These are phyloP conservation scores for Apantesis nais DNA, from an alignment of 2,888 invertebrate species.

Conservation along the genomic window DNA sequence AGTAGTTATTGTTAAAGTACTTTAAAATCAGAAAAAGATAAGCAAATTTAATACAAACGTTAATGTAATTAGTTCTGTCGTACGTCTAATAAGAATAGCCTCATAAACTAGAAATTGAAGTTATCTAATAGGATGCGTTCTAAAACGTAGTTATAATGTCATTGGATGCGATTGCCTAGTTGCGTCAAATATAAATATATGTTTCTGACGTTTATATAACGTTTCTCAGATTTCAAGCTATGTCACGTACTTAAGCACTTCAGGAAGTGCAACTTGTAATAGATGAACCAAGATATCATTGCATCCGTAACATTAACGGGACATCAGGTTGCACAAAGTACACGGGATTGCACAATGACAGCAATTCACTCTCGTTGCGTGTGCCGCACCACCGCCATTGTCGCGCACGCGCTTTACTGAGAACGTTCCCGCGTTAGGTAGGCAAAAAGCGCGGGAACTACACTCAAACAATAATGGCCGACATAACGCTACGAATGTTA, in stretches of 20 bases:
- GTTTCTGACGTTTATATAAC: constrained; percentile 35
- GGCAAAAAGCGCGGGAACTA: constrained; percentile 84
- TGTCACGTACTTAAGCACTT: constrained; percentile 39
- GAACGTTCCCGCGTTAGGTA: constrained; percentile 82
- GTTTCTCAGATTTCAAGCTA: constrained; percentile 31
- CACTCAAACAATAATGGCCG: constrained; percentile 78
- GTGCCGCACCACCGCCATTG: constrained; percentile 70
- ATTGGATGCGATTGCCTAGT: background rate
- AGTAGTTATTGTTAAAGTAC: background rate
- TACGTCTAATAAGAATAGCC: background rate
- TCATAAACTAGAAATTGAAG: background rate
- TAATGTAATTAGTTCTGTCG: background rate
- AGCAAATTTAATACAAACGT: background rate
- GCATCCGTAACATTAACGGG: constrained; percentile 75
- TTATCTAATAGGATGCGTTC: background rate
- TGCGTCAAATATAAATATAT: constrained; percentile 16
- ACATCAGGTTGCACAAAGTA: constrained; percentile 78
- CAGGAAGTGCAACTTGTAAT: constrained; percentile 57
- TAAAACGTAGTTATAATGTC: background rate
- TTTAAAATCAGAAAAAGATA: background rate
- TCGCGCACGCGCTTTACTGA: constrained; percentile 81
- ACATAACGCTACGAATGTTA: constrained; percentile 83
- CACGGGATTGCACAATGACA: constrained; percentile 75
- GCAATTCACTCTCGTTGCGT: constrained; percentile 81
- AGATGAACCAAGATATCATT: constrained; percentile 67